Base-by-base conservation (phyloP, 1,140 invertebrate species). In the Lordiphosa clarofinis region DNA sequence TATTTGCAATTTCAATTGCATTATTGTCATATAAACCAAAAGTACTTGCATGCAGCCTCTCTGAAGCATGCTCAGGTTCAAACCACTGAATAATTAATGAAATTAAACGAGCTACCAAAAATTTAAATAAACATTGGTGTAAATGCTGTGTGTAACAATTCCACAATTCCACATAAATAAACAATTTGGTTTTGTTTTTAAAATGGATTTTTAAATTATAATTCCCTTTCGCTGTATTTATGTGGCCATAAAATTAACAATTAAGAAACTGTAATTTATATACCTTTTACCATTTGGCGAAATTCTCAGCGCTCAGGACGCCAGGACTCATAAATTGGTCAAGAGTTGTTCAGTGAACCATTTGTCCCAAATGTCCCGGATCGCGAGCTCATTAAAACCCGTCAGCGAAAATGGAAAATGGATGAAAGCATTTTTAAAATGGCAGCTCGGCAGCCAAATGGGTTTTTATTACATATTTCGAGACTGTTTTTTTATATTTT, bases 61-160 rank as follows among this genome's bases (percentile, higher is more conserved):
- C 40, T 50, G 31, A 36, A 40, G 13, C 37, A n/a, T 39, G 39
- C 21, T 35, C 44, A 53, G 53, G 19, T 60, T 66, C n/a, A 60
- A 59, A 53, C 42, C 42, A 49, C 73, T 71, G 31, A 74, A 71
- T 70, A 66, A 70, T 66, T 81, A 66, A 75, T 49, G 56, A 53
- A 71, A 75, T 75, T 56, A 57, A 82, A 75, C 67, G 54, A 63
- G 24, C 39, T 33, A 31, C 35, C 4, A 9, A 24, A 12, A 12
- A 13, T 54, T 66, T 71, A 53, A 56, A 75, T 68, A 82, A 81
- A 75, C 81, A 82, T 72, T 72, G 56, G 49, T 49, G 37, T 56
- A 59, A 71, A 67, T 72, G 67, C 68, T 65, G 56, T 71, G 43
- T 75, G 67, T 31, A 66, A n/a, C n/a, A n/a, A n/a, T n/a, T n/a